Percentiles rank a stretch among this genome's conserved stretches.
These are phyloP conservation scores for Pygoscelis antarcticus DNA, from an alignment of 2,113 vertebrate species.

Conservation along the genomic window DNA sequence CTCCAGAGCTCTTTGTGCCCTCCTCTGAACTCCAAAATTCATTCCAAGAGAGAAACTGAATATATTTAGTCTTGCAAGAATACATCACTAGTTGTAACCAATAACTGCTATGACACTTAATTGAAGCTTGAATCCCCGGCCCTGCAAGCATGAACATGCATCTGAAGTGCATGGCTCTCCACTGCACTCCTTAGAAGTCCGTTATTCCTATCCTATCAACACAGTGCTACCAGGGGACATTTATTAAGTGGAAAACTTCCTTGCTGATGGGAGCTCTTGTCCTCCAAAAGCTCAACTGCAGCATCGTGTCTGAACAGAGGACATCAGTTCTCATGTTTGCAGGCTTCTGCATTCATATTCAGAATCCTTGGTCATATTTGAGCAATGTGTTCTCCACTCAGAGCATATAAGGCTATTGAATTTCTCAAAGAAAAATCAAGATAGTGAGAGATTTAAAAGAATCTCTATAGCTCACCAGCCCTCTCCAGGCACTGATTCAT, in stretches of 20 bases:
- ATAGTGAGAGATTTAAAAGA: not conserved
- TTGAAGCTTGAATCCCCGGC: not conserved
- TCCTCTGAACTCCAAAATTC: not conserved
- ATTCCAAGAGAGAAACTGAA: not conserved
- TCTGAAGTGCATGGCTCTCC: not conserved
- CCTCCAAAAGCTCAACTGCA: not conserved
- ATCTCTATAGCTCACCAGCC: not conserved
- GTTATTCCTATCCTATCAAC: not conserved
- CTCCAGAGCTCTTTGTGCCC: not conserved
- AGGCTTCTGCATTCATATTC: not conserved
- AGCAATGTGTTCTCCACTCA: not conserved
- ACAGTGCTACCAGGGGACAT: not conserved
- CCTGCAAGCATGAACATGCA: not conserved
- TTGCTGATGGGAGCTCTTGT: not conserved
- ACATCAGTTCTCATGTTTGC: not conserved
- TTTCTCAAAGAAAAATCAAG: not conserved
- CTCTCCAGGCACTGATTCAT: not conserved
- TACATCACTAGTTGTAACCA: not conserved
- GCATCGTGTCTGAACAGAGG: not conserved
- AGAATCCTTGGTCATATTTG: not conserved
- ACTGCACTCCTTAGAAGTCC: not conserved
- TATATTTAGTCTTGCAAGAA: not conserved
- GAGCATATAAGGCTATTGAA: not conserved
- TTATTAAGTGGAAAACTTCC: not conserved
- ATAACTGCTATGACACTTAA: not conserved